Evolutionary conservation across 1,140 invertebrate species (phyloP).

Genomic region (Antheraea pernyi): DNA sequence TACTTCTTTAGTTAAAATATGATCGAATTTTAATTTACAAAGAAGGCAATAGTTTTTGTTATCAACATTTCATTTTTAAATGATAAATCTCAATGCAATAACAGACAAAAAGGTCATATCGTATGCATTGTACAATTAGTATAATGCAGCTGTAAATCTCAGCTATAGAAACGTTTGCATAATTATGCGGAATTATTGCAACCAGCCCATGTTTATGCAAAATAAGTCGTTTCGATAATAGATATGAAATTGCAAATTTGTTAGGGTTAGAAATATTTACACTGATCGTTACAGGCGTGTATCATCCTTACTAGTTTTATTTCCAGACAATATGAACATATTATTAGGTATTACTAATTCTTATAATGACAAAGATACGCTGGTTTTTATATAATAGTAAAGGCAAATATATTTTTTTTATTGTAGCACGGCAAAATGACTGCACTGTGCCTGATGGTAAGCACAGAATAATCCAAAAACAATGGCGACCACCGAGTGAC

Average conservation of each 20-base stretch:
- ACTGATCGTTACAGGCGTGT: background rate
- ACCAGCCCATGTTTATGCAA: constrained; percentile 67
- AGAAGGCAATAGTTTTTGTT: no score
- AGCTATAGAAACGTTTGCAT: constrained; percentile 30
- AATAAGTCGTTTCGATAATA: constrained; percentile 33
- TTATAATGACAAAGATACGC: no score
- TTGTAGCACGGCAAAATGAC: no score
- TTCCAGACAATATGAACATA: background rate
- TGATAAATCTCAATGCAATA: constrained; percentile 53
- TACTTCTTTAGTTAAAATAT: background rate
- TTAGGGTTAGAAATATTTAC: constrained; percentile 2
- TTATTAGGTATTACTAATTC: no score
- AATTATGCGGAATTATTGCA: constrained; percentile 42
- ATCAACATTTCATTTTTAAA: constrained; percentile 4
- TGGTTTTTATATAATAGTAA: no score
- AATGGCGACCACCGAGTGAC: no score
- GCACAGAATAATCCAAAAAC: no score
- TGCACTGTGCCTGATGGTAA: no score
- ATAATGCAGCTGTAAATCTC: constrained; percentile 63
- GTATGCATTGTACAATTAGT: constrained; percentile 45
- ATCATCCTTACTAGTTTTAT: background rate
- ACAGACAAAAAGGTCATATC: constrained; percentile 29
- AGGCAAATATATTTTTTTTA: no score
- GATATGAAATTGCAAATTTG: background rate
- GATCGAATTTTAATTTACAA: no score